Percentiles rank a stretch among this genome's conserved stretches.
Evolutionary conservation across 2,888 invertebrate genomes (phyloP).

Genomic region (Drosophila koepferae): DNA sequence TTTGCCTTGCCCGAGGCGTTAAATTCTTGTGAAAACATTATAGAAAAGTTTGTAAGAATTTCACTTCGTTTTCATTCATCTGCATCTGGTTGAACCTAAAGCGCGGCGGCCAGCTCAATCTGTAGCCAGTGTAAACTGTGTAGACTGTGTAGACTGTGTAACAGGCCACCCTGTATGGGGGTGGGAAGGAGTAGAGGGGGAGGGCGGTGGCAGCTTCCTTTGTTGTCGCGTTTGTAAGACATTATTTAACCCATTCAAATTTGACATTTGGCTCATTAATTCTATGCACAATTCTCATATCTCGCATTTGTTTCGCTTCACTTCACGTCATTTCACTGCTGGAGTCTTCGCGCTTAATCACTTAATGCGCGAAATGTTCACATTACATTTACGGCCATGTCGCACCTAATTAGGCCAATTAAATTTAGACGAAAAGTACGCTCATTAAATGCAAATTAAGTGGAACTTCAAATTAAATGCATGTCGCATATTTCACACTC

Average conservation of each 20-base stretch:
- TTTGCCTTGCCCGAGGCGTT: constrained; percentile 50
- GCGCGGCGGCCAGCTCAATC: constrained; percentile 16
- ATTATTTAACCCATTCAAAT: constrained; percentile 49
- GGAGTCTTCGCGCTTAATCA: constrained; percentile 35
- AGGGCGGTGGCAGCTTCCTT: background rate
- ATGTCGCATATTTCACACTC: constrained; percentile 12
- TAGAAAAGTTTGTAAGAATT: constrained; percentile 44
- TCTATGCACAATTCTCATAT: constrained; percentile 45
- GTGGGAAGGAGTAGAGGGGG: too few relatives aligned
- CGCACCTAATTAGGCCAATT: constrained; percentile 69
- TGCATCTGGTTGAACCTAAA: constrained; percentile 22
- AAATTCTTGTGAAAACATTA: constrained; percentile 61
- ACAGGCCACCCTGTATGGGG: background rate
- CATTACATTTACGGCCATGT: constrained; percentile 56
- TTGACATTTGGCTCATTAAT: constrained; percentile 55
- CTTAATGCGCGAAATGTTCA: constrained; percentile 39
- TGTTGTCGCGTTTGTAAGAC: constrained; percentile 28
- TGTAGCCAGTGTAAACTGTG: background rate
- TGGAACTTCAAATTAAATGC: constrained; percentile 48
- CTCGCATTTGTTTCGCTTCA: constrained; percentile 46
- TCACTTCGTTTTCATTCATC: constrained; percentile 9
- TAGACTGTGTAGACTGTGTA: background rate
- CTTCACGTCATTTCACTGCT: constrained; percentile 33
- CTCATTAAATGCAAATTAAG: constrained; percentile 51
- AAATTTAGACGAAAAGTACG: constrained; percentile 48